Percentiles rank a stretch among this genome's conserved stretches.
These are phyloP conservation scores for Aphaenogaster ashmeadi DNA, from an alignment of 1,140 invertebrate species.

Conservation along the genomic window DNA sequence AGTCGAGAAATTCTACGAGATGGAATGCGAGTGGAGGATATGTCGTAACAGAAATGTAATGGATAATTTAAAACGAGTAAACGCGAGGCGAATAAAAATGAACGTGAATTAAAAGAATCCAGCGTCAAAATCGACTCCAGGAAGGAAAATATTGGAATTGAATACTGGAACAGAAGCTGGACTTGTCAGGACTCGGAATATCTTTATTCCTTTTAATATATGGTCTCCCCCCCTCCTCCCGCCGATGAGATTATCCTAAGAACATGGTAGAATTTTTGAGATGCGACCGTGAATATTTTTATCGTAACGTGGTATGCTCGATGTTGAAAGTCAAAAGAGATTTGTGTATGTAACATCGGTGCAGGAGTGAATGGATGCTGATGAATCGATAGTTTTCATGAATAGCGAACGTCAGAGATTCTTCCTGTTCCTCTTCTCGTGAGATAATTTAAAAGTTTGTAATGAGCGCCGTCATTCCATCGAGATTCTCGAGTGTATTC, in stretches of 20 bases:
- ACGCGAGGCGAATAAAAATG: constrained; percentile 41
- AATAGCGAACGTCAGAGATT: constrained; percentile 59
- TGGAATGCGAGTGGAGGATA: constrained; percentile 20
- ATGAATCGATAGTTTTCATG: constrained; percentile 69
- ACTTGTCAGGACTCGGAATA: constrained; percentile 7
- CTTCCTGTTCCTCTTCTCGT: constrained; percentile 15
- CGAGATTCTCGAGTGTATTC: constrained; percentile 29
- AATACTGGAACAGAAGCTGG: background rate
- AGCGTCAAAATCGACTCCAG: background rate
- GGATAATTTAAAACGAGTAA: constrained; percentile 50
- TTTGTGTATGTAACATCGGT: constrained; percentile 39
- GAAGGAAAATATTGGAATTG: background rate
- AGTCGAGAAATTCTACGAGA: constrained; percentile 32
- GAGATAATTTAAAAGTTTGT: constrained; percentile 43
- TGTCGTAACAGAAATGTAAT: constrained; percentile 30
- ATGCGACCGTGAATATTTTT: background rate
- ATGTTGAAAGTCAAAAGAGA: constrained; percentile 62
- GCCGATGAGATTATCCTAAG: background rate
- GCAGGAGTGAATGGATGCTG: constrained; percentile 47
- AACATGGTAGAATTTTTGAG: constrained; percentile 4
- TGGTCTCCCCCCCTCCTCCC: too few species aligned
- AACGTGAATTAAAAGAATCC: constrained; percentile 24
- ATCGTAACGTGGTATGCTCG: background rate
- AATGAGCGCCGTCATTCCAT: constrained; percentile 8
- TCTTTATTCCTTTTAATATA: constrained; percentile 3